A percentile compares a stretch with the other conserved stretches of the same genome.
Conservation (phyloP, 1,140 invertebrate species). For the Caenorhabditis latens region DNA sequence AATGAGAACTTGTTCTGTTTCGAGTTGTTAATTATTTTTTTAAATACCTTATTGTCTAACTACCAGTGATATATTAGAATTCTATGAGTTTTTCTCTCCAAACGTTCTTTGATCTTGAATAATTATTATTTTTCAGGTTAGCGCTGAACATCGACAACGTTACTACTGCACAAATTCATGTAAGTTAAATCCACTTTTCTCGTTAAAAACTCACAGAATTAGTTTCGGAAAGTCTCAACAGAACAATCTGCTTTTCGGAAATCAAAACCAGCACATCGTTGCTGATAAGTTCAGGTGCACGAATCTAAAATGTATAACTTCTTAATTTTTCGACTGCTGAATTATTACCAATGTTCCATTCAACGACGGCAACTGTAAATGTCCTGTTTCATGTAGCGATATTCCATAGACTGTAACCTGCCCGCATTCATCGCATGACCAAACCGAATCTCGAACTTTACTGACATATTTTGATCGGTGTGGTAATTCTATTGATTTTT, state of each 20-base stretch:
- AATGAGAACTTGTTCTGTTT: no score
- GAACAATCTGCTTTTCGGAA: constrained; percentile 35
- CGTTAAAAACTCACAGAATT: constrained; percentile 51
- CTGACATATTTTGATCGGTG: constrained; percentile 36
- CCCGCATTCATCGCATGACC: constrained; percentile 57
- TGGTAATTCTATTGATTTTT: constrained; percentile 66
- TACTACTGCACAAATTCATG: background rate
- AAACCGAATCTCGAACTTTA: constrained; percentile 55
- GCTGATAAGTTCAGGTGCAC: constrained; percentile 53
- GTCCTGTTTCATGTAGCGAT: constrained; percentile 50
- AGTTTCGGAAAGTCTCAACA: constrained; percentile 43
- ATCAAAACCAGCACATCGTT: constrained; percentile 51
- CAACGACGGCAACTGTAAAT: constrained; percentile 48
- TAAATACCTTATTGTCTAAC: no score
- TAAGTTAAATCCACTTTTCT: background rate
- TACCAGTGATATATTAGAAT: no score
- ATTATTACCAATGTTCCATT: constrained; percentile 48
- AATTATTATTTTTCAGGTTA: no score
- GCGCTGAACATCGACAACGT: background rate
- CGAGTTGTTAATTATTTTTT: no score
- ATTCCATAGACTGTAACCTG: constrained; percentile 50
- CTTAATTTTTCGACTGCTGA: background rate
- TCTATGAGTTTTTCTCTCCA: no score
- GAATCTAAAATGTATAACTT: constrained; percentile 36
- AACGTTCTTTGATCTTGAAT: no score